Base-by-base conservation (phyloP, 1,140 invertebrate species). In the Drosophila repletoides region DNA sequence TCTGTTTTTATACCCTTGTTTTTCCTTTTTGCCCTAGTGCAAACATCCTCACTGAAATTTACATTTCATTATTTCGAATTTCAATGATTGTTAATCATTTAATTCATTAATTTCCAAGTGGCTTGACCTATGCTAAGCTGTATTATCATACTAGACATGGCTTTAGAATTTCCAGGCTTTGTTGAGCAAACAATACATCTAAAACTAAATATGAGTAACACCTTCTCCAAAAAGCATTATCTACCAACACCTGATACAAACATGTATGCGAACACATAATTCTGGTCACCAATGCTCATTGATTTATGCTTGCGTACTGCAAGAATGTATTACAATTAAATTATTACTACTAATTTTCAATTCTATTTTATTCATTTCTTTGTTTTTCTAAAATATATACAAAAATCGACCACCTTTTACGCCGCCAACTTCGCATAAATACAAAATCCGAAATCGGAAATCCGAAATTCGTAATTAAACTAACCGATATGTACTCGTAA, bases 311-410 rank as follows among this genome's bases (percentile, higher is more conserved):
- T 80, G 51, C 46, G 56, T 74, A 59, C 41, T 43, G 60, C 28
- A 64, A 68, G 46, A 55, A 68, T 52, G 31, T 52, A 60, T 10
- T 61, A 41, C 36, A 33, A 33, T 60, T 28, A 43, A 84, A 77
- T 66, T 74, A 63, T 52, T 67, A 65, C 65, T 77, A 83, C 79
- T 84, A 83, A 84, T 83, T 84, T 70, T 74, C 46, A 84, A 84
- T 48, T 83, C 79, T 84, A 76, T 58, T 81, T 80, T 76, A 64
- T 59, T 71, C 31, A 64, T 74, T 77, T 84, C 79, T 84, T 76
- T 84, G 41, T 72, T 81, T 66, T 80, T 60, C 69, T 51, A 46
- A 45, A 64, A 77, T 71, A 58, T 48, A 52, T 15, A 52, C 24
- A 17, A 56, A n/a, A 75, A 81, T 58, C 68, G 53, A 77, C 48